Evolutionary conservation across 1,140 invertebrate genomes (phyloP).

Genomic region (Drosophila repletoides): DNA sequence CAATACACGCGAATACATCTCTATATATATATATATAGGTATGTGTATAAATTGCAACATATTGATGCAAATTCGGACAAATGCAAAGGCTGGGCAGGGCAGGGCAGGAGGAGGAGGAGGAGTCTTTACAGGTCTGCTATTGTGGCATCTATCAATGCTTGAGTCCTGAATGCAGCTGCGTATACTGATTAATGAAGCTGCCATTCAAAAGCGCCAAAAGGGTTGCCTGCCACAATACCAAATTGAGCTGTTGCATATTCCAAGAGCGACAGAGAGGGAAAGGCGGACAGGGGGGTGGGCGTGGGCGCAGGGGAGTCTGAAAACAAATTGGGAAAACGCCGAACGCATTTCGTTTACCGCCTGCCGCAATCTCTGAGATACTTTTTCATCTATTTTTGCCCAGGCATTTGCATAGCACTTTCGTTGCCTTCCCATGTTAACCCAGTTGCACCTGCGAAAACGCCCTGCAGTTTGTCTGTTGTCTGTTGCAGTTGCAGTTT

Average conservation of each 20-base stretch:
- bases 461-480: conserved; percentile 65
- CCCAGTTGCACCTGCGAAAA: conserved; percentile 72
- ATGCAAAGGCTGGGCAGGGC: not conserved
- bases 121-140: not conserved
- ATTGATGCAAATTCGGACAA: not conserved
- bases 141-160: conserved; percentile 10
- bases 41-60: not conserved
- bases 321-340: conserved; percentile 55
- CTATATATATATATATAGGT: not conserved
- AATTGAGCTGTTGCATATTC: conserved; percentile 74
- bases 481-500: no score
- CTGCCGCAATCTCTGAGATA: conserved; percentile 36
- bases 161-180: conserved; percentile 35
- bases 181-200: conserved; percentile 74
- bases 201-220: conserved; percentile 63
- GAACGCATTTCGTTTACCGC: conserved; percentile 61
- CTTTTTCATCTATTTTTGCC: conserved; percentile 60
- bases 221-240: conserved; percentile 37
- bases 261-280: conserved; percentile 13
- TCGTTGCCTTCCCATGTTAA: conserved; percentile 45
- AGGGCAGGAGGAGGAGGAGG: no score
- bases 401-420: conserved; percentile 61
- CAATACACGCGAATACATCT: conserved; percentile 16
- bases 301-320: not conserved
- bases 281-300: not conserved